Evolutionary conservation across 1,140 invertebrate species (phyloP).

Genomic region (Bombus difficillimus): DNA sequence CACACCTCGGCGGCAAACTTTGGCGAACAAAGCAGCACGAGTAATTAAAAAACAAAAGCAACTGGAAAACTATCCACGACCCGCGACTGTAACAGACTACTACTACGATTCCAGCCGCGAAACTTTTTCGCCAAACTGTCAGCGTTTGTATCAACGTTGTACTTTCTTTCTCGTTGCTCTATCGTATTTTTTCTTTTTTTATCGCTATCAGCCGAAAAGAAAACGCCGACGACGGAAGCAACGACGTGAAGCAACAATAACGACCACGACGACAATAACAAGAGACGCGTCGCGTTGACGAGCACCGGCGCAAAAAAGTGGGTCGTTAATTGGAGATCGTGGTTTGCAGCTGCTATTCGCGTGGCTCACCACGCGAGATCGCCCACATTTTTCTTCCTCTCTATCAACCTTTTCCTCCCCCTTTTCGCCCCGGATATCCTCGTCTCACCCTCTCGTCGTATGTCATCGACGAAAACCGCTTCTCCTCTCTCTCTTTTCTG

Average conservation of each 20-base stretch:
- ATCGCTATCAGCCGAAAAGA: background rate
- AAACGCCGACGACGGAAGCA: background rate
- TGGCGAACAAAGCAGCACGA: background rate
- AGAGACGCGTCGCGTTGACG: background rate
- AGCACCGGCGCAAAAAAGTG: slow-evolving; percentile 9
- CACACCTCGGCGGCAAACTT: background rate
- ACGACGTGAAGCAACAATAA: background rate
- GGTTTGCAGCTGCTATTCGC: too few species aligned
- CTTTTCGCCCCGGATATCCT: too few species aligned
- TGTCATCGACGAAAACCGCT: background rate
- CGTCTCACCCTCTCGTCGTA: background rate
- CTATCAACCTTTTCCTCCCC: background rate
- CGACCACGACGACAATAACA: background rate
- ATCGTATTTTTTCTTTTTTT: too few species aligned
- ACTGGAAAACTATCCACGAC: background rate
- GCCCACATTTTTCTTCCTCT: background rate
- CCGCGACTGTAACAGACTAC: background rate
- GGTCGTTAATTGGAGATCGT: slow-evolving; percentile 39
- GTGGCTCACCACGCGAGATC: background rate
- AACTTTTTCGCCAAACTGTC: background rate
- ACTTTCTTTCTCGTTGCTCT: background rate
- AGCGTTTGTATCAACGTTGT: too few species aligned
- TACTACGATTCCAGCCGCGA: background rate
- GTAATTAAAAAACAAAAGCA: slow-evolving; percentile 22
- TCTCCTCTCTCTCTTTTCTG: background rate